These are phyloP conservation scores for Philotrypesis tridentata DNA, from an alignment of 1,140 invertebrate genomes.

Conservation along the genomic window DNA sequence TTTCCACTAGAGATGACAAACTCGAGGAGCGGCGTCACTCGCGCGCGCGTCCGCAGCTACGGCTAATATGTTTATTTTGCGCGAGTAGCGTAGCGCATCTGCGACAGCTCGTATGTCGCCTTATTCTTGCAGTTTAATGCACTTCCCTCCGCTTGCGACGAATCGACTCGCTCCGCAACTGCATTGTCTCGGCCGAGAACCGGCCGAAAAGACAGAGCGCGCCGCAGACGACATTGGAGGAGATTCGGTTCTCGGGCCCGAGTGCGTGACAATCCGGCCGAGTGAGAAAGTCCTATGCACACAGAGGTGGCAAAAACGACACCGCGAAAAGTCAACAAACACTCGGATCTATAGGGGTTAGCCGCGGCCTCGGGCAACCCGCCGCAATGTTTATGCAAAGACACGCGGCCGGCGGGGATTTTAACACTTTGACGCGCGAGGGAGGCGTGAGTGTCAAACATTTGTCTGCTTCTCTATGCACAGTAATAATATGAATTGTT, in stretches of 20 bases:
- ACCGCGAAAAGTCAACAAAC: constrained; percentile 5
- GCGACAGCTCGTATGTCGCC: too few species aligned
- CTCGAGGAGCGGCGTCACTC: constrained; percentile 30
- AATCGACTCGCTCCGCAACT: too few species aligned
- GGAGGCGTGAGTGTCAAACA: not conserved
- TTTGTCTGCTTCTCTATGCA: too few species aligned
- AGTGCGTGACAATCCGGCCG: not conserved
- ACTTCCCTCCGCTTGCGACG: too few species aligned
- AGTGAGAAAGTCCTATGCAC: constrained; percentile 12
- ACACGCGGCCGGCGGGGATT: not conserved
- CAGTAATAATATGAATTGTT: too few species aligned
- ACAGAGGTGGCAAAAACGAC: not conserved
- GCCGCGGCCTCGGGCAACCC: too few species aligned
- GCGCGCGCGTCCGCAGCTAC: too few species aligned
- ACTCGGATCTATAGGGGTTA: not conserved
- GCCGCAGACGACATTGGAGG: not conserved
- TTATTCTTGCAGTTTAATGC: too few species aligned
- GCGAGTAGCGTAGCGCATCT: too few species aligned
- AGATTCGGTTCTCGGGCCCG: not conserved
- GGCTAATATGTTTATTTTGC: too few species aligned
- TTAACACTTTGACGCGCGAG: not conserved
- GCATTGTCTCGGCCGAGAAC: too few species aligned
- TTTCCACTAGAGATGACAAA: constrained; percentile 31
- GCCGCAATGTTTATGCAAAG: constrained; percentile 7
- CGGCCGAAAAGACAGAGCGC: too few species aligned